Base-by-base conservation (phyloP, 2,888 invertebrate species). In the Torymus aiolomorphi region DNA sequence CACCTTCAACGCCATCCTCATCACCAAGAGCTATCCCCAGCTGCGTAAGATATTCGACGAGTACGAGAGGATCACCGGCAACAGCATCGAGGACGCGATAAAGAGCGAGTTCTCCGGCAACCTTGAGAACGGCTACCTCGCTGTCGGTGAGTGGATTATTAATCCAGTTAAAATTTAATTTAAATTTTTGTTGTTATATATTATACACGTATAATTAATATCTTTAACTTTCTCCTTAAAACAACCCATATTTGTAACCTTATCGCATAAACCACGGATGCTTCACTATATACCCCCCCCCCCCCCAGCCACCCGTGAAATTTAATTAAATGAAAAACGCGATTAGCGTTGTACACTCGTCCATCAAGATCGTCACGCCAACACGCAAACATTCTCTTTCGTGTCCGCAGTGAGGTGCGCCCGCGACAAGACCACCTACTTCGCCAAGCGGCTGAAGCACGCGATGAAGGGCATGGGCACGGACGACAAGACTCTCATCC, bases 391-490 rank as follows among this genome's bases (percentile, higher is more conserved):
- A 42, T 42, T 42, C 42, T 42, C 8, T 42, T 10, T 8, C 42
- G 42, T 42, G 42, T 59, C 82, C 14, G 20, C 88, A 94, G 95
- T 96, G 79, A 94, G 94, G 90, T 95, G 95, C 83, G 95, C 96
- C 1, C 94, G 94, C 87, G 95, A 96, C 90, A 95, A 95, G 89
- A 93, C 95, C 0, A 93, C 93, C 20, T 98, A 95, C 92, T 97
- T 97, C 91, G 97, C 97, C 0, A 95, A 96, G 87, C 94, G 95
- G 63, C 92, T 98, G 70, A 94, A 97, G 91, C 94, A 96, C 88
- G 94, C 96, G 42, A 97, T 98, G 96, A 95, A 95, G 87, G 97
- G 98, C 10, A 91, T 96, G 85, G 98, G 98, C 80, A 98, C 97
- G 12, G 95, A 95, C 88, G 97, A 98, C 89, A 93, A 94, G 63